Base-by-base conservation (phyloP, 2,113 vertebrate species). In the Salvelinus fontinalis region DNA sequence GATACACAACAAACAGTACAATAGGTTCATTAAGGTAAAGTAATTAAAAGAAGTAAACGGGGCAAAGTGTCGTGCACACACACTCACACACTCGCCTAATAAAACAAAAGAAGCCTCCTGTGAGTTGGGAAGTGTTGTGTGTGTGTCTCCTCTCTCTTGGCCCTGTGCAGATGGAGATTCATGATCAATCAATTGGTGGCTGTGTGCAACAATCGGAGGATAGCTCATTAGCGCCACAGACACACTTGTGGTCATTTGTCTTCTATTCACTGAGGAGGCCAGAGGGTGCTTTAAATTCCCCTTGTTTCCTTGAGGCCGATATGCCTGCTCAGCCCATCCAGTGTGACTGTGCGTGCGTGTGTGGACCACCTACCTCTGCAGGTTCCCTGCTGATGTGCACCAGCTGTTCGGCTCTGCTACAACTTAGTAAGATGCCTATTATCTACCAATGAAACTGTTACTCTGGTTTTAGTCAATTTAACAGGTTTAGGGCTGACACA, bases 221-320 rank as follows among this genome's bases (percentile, higher is more conserved):
- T 76, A 54, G 79, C 87, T 92, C 91, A 88, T 92, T 93, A 90
- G 89, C 11, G 84, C 66, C 66, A 79, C 78, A 66, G 75, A 75
- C 83, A 79, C 81, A 83, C 83, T 88, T 75, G 72, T 87, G 87
- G 84, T 88, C 84, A 85, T 93, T 90, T 90, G 88, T 93, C 92
- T 91, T 91, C 86, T 83, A 83, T 92, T 92, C 81, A 84, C 70
- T n/a, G 7, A 74, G 75, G 81, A 75, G 83, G 81, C 89, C 75
- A 6, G 74, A 81, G 87, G 85, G 87, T 79, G 81, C 78, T 87
- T 89, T 84, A 85, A 90, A 90, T 83, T 87, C 76, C 84, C 83
- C 84, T 74, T 7, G 51, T 85, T 86, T 84, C 76, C 75, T 14
- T 31, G 64, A 31, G 64, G 76, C 74, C 87, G 85, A 92, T 89